phyloP scores from a whole-genome alignment of 2,888 invertebrate species.

The Shargacucullia verbasci region DNA sequence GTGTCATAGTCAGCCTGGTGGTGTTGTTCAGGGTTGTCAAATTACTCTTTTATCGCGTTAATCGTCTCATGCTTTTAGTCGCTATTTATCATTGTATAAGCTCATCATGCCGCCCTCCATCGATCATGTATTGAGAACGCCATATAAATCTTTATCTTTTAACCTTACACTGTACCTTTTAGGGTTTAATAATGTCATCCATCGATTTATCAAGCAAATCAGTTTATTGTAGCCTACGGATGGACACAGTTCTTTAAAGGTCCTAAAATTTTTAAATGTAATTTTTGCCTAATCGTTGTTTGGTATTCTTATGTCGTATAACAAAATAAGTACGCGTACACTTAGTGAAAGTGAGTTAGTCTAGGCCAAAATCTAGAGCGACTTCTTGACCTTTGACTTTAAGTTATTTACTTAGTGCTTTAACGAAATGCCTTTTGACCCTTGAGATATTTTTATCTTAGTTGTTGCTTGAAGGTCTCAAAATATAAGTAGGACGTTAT shows the following conservation, averaged over 20 bases:
- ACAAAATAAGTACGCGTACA: constrained; percentile 18
- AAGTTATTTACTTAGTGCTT: constrained; percentile 39
- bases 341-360: constrained; percentile 53
- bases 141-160: too few species aligned
- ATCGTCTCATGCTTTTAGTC: constrained; percentile 64
- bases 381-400: constrained; percentile 50
- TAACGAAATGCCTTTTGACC: constrained; percentile 4
- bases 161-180: neutral
- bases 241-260: too few species aligned
- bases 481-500: too few species aligned
- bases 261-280: too few species aligned
- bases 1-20: constrained; percentile 51
- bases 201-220: too few species aligned
- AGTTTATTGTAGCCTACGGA: too few species aligned
- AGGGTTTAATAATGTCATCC: neutral
- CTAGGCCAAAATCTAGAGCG: constrained; percentile 56
- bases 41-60: constrained; percentile 69
- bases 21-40: constrained; percentile 69
- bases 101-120: constrained; percentile 56
- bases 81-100: constrained; percentile 67
- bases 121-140: constrained; percentile 54
- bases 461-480: too few species aligned
- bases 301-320: constrained; percentile 15
- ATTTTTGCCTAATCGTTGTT: too few species aligned
- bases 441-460: too few species aligned